Base-by-base conservation (phyloP, 2,113 vertebrate species). In the Tyrannus savana region DNA sequence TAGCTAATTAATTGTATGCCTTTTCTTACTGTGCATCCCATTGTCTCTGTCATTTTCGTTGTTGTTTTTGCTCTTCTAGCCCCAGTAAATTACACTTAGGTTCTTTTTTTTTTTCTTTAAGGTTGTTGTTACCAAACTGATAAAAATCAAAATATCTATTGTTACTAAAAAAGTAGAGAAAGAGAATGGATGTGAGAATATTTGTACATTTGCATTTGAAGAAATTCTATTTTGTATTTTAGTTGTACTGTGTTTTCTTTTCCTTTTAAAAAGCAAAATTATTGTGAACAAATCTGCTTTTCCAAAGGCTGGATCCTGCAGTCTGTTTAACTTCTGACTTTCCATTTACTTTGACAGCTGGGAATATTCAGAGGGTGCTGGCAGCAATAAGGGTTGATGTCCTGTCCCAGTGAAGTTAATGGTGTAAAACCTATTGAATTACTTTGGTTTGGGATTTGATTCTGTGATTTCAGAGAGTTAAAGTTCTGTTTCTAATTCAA, bases 1-100 rank as follows among this genome's bases (percentile, higher is more conserved):
- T 92, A 84, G 89, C 83, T 89, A 71, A 73, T 77, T 91, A 86
- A 90, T 82, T 86, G 84, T 60, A 93, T 95, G 66, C 23, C 86
- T 95, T 84, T 93, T 96, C 95, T 89, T 93, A 69, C 83, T 95
- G 94, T 64, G 7, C 75, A 90, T 93, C 89, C 39, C 47, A 24
- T 96, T 96, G 94, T 97, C 94, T 89, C 90, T 96, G 44, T 97
- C 93, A 85, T 90, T 97, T 95, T 95, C 87, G 60, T 79, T 90
- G 79, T 89, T 77, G 66, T 76, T 90, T 97, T 96, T 88, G 80
- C 83, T 72, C 84, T 71, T 82, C 63, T 68, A 58, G 53, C 16
- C 87, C 25, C n/a, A 58, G 62, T 87, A 93, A 96, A 89, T 56
- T 80, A 56, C 28, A 69, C 30, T 58, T 64, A 83, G 19, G 4